Conservation (phyloP, 2,888 invertebrate genomes). For the Ephialtes manifestator region DNA sequence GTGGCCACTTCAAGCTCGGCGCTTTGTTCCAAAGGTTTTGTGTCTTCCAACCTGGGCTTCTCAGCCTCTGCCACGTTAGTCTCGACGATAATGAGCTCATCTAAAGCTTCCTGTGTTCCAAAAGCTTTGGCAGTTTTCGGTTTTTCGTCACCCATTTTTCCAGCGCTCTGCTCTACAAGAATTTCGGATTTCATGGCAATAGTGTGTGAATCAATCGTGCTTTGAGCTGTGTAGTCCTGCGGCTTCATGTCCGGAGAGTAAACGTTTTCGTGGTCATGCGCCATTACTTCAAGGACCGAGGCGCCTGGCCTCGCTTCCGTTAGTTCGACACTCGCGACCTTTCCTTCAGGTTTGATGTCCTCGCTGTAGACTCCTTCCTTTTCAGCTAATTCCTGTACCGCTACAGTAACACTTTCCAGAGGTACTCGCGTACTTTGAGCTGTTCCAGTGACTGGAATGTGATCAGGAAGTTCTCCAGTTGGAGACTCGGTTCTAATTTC, state of each 20-base stretch:
- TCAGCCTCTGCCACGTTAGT: constrained; percentile 86
- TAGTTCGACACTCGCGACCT: constrained; percentile 85
- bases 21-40: constrained; percentile 80
- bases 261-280: constrained; percentile 82
- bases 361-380: constrained; percentile 85
- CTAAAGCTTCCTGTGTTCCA: constrained; percentile 87
- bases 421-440: constrained; percentile 83
- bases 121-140: constrained; percentile 82
- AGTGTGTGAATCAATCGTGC: constrained; percentile 85
- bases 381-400: constrained; percentile 85
- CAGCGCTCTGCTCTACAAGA: constrained; percentile 81
- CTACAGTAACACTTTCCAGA: constrained; percentile 84
- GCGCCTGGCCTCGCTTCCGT: constrained; percentile 81
- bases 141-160: constrained; percentile 75
- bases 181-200: constrained; percentile 87
- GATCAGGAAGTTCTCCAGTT: constrained; percentile 81
- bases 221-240: constrained; percentile 79
- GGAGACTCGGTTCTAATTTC: constrained; percentile 86
- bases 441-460: constrained; percentile 82
- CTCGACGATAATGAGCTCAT: constrained; percentile 86
- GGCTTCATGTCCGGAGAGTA: constrained; percentile 77
- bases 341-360: constrained; percentile 83
- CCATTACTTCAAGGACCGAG: constrained; percentile 81
- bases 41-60: constrained; percentile 85
- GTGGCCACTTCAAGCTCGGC: constrained; percentile 79